phyloP scores from a whole-genome alignment of 2,113 vertebrate genomes.

The Xenopus laevis region DNA sequence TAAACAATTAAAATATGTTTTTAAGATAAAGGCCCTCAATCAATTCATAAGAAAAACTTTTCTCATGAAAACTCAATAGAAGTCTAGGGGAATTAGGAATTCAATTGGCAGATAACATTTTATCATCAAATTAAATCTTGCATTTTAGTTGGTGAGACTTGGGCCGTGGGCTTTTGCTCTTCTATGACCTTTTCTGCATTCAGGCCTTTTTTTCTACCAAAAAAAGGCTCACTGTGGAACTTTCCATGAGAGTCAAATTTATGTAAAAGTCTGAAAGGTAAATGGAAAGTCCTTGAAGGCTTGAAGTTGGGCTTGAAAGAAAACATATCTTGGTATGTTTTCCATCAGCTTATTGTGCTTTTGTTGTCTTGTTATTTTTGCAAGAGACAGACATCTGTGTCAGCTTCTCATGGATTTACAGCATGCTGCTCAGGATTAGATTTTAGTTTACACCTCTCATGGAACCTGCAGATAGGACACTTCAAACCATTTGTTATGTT shows the following conservation, averaged over 20 bases:
- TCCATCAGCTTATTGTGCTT: slow-evolving; percentile 41
- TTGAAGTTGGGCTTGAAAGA: slow-evolving; percentile 9
- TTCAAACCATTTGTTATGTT: slow-evolving; percentile 39
- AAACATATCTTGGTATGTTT: slow-evolving; percentile 35
- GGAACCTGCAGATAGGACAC: slow-evolving; percentile 22
- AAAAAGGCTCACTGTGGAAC: neutral
- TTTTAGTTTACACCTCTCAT: slow-evolving; percentile 46
- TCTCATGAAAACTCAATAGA: neutral
- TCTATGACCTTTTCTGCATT: neutral
- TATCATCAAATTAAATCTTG: too few relatives aligned
- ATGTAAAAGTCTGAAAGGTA: neutral
- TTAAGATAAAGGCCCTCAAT: too few relatives aligned
- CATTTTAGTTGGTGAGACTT: too few relatives aligned
- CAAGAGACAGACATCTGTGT: slow-evolving; percentile 36
- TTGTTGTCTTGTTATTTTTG: slow-evolving; percentile 47
- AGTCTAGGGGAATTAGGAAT: too few relatives aligned
- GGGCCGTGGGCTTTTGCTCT: too few relatives aligned
- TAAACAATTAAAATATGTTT: too few relatives aligned
- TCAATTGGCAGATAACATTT: too few relatives aligned
- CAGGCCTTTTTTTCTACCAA: neutral
- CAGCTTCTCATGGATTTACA: slow-evolving; percentile 41
- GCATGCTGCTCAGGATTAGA: slow-evolving; percentile 25
- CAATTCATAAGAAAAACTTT: too few relatives aligned
- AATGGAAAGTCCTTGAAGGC: neutral
- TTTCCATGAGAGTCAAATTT: neutral